Conservation (phyloP, 2,113 vertebrate genomes). For the Xenopus borealis region DNA sequence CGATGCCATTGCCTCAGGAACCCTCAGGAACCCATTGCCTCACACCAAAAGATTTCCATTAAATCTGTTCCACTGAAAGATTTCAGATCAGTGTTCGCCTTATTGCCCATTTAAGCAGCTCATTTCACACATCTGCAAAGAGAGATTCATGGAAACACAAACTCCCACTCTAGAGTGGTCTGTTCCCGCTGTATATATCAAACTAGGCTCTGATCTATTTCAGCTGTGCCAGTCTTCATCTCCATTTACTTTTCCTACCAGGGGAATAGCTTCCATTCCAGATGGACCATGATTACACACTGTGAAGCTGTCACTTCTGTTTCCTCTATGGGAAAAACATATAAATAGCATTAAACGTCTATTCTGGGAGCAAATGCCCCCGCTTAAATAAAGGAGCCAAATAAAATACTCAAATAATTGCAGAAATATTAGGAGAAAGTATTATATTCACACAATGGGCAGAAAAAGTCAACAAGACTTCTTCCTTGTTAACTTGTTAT, state of each 20-base stretch:
- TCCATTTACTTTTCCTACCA: background rate
- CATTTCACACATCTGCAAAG: background rate
- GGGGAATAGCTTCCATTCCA: conserved; percentile 32
- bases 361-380: too few relatives aligned
- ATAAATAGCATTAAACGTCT: background rate
- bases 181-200: too few relatives aligned
- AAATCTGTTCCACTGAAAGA: background rate
- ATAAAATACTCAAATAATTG: too few relatives aligned
- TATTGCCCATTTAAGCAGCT: background rate
- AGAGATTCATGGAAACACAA: background rate
- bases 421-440: too few relatives aligned
- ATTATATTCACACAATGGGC: too few relatives aligned
- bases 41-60: too few relatives aligned
- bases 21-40: too few relatives aligned
- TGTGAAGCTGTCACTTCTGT: conserved; percentile 13
- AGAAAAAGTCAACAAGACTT: too few relatives aligned
- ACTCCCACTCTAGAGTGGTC: conserved; percentile 3
- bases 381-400: too few relatives aligned
- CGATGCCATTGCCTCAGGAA: too few relatives aligned
- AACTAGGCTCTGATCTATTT: too few relatives aligned
- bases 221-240: conserved; percentile 3
- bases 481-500: too few relatives aligned
- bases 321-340: conserved; percentile 9
- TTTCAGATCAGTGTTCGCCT: background rate
- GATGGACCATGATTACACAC: conserved; percentile 28